Conservation (phyloP, 2,888 invertebrate genomes). For the Lasioglossum leucozonium region DNA sequence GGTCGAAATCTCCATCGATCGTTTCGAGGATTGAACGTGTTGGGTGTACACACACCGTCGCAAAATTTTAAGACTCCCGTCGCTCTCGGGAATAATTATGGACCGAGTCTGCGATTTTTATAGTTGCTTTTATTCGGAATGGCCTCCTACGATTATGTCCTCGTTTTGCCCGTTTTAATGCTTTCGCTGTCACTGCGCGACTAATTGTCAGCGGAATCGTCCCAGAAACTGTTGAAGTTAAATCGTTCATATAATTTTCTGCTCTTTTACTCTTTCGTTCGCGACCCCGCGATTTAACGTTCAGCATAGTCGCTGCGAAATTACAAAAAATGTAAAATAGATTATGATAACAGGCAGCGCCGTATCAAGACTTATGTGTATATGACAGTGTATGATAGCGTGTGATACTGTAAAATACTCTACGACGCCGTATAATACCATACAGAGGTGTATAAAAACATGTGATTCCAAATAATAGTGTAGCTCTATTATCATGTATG, state of each 20-base stretch:
- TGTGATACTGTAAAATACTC: too few species aligned
- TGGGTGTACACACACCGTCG: too few species aligned
- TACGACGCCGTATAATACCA: too few species aligned
- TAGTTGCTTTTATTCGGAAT: neutral
- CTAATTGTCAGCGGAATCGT: neutral
- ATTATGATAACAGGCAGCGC: too few species aligned
- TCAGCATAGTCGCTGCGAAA: neutral
- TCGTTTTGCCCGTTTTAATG: neutral
- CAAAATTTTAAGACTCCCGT: too few species aligned
- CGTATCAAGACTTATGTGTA: too few species aligned
- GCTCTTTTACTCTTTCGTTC: neutral
- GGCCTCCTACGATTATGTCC: neutral
- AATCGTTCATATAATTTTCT: slow-evolving; percentile 1
- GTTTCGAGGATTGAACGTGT: neutral
- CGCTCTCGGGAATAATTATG: too few species aligned
- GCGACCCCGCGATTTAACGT: neutral
- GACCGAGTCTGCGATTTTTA: too few species aligned
- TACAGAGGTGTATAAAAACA: too few species aligned
- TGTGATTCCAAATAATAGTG: too few species aligned
- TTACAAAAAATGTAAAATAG: neutral
- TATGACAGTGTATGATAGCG: too few species aligned
- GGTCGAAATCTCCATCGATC: neutral
- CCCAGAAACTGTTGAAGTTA: neutral
- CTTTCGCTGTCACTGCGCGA: slow-evolving; percentile 2
- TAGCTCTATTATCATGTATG: too few species aligned